These are phyloP conservation scores for Ceratoteleas bidentatus DNA, from an alignment of 1,140 invertebrate species.

Conservation along the genomic window DNA sequence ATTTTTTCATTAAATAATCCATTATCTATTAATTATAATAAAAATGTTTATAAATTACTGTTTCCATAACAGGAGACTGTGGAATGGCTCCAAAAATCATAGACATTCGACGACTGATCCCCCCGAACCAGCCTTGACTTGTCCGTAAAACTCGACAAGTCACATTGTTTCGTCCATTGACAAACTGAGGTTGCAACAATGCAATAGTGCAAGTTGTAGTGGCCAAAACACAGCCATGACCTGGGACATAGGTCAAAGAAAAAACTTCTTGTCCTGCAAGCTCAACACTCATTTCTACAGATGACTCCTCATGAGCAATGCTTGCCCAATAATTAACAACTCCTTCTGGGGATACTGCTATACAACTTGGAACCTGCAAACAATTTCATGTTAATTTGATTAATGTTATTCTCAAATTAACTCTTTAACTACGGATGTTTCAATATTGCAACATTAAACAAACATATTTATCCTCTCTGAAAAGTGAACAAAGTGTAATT, in stretches of 20 bases:
- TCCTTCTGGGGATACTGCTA: conserved; percentile 97
- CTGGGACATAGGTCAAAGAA: conserved; percentile 86
- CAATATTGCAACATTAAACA: no score
- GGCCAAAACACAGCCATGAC: conserved; percentile 90
- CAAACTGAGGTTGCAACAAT: conserved; percentile 85
- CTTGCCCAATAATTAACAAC: conserved; percentile 94
- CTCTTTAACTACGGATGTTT: no score
- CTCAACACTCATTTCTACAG: conserved; percentile 92
- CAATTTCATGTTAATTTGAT: no score
- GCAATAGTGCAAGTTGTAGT: conserved; percentile 95
- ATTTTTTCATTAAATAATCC: no score
- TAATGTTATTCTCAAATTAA: no score
- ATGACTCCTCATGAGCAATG: conserved; percentile 92
- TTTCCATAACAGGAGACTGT: conserved; percentile 86
- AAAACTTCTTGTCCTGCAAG: conserved; percentile 91
- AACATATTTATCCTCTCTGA: no score
- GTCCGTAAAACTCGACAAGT: conserved; percentile 87
- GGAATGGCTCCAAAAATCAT: conserved; percentile 93
- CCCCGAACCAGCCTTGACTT: conserved; percentile 93
- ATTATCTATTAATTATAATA: no score
- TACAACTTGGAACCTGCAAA: conserved; percentile 86
- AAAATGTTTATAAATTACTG: conserved; percentile 66
- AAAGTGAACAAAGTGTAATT: no score
- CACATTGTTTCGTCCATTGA: conserved; percentile 85
- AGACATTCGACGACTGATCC: conserved; percentile 91